phyloP scores from a whole-genome alignment of 2,113 vertebrate species.

The Oenanthe melanoleuca region DNA sequence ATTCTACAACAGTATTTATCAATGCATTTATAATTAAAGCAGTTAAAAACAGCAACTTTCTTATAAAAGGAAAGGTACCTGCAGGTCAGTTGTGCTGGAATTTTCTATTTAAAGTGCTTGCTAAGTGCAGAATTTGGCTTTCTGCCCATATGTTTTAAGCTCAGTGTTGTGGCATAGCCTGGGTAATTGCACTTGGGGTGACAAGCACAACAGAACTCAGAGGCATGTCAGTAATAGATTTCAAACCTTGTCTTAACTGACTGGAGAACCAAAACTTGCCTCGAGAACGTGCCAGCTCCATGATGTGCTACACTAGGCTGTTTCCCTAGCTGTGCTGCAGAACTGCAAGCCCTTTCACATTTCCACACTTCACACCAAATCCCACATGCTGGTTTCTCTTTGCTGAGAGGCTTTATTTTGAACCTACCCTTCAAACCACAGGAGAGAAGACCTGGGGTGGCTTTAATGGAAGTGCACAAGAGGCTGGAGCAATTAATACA shows the following conservation, averaged over 20 bases:
- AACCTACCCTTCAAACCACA: not conserved
- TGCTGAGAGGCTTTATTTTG: not conserved
- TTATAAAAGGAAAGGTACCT: constrained; percentile 22
- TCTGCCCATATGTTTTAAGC: constrained; percentile 27
- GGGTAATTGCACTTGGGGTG: constrained; percentile 17
- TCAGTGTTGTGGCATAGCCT: constrained; percentile 18
- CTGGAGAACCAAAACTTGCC: not conserved
- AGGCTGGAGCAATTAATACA: not conserved
- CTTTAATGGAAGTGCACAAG: not conserved
- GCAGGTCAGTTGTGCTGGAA: constrained; percentile 21
- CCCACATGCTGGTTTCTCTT: not conserved
- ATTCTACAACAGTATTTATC: not conserved
- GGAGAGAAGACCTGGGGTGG: not conserved
- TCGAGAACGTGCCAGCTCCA: rapidly evolving
- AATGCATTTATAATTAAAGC: not conserved
- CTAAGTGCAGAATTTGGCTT: constrained; percentile 48
- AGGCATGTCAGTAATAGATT: not conserved
- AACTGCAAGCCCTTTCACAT: not conserved
- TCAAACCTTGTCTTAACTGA: not conserved
- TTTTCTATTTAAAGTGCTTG: constrained; percentile 58
- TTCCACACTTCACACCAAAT: not conserved
- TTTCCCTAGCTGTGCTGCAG: not conserved
- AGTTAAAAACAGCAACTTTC: not conserved
- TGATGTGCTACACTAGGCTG: rapidly evolving
- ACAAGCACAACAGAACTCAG: constrained; percentile 26